phyloP scores from a whole-genome alignment of 2,888 invertebrate genomes.

The Zonitis immaculata region DNA sequence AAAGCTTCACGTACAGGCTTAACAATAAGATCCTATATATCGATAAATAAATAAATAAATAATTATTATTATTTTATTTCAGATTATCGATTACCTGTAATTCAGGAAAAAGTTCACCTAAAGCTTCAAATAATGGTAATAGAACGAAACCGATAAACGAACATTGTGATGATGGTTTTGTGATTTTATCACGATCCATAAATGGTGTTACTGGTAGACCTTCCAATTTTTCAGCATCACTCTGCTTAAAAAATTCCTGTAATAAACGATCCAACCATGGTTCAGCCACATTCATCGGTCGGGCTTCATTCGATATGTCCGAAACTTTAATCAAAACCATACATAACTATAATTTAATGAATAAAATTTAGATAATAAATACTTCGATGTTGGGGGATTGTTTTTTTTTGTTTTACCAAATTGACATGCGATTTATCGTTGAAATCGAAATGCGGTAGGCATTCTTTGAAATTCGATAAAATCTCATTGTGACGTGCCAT shows the following conservation, averaged over 20 bases:
- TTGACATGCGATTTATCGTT: constrained; percentile 65
- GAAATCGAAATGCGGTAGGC: constrained; percentile 62
- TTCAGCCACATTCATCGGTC: constrained; percentile 78
- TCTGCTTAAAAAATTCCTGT: constrained; percentile 71
- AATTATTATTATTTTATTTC: too few species aligned
- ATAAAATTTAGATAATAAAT: too few species aligned
- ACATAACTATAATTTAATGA: too few species aligned
- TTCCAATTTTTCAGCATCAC: constrained; percentile 75
- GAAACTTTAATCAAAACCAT: constrained; percentile 81
- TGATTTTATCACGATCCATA: constrained; percentile 82
- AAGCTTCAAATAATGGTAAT: constrained; percentile 72
- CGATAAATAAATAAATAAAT: too few species aligned
- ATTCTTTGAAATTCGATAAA: constrained; percentile 65
- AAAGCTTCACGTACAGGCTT: constrained; percentile 59
- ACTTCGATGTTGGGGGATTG: too few species aligned
- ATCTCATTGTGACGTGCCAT: constrained; percentile 79
- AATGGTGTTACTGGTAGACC: constrained; percentile 80
- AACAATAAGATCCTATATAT: constrained; percentile 57
- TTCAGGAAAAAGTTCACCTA: constrained; percentile 69
- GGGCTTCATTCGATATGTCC: constrained; percentile 77
- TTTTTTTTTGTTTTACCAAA: too few species aligned
- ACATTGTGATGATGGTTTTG: constrained; percentile 77
- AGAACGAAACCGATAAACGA: constrained; percentile 79
- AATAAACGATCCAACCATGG: constrained; percentile 75
- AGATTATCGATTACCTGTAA: constrained; percentile 58